Base-by-base conservation (phyloP, 64 coral and sea anemone genomes). In the Actinia tenebrosa region DNA sequence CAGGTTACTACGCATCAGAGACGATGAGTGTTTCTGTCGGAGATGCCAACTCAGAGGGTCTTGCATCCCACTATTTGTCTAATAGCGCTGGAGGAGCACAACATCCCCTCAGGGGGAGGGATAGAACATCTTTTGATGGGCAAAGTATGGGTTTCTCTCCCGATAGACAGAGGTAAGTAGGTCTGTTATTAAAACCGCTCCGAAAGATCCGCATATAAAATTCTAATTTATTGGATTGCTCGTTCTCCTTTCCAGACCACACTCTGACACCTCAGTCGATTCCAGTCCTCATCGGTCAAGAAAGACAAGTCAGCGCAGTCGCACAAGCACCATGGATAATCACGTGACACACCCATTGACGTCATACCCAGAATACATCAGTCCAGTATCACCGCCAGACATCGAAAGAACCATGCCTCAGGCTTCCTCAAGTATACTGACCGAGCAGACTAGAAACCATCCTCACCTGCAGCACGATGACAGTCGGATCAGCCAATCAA, bases 1-100 rank as follows among this genome's bases (percentile, higher is more conserved):
- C 90, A 63, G 90, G 90, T 3, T 92, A 92, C 80, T 92, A 87
- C 78, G 90, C 90, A 25, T 92, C 90, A 18, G 90, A 92, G 80
- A 82, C 85, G 1, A 92, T 92, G 90, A 92, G 85, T 78, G 90
- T 92, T 14, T 86, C 85, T 10, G 64, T 69, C 5, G 64, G 64
- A 69, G 82, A 90, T 43, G 30, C 59, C 16, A 20, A 62, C 7
- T 87, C 90, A 25, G 90, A 92, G 18, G 78, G 85, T 17, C 58
- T 92, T 8, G 64, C 60, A 5, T 80, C 55, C 47, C 75, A 87
- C 55, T 92, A 92, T 59, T 37, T 92, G 53, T 61, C 86, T 5
- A 87, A 92, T 77, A 92, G 90, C 68, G 83, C 83, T 43, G 46
- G 19, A 20, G 83, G 83, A 42, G 46, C 80, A 83, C 46, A 58